Base-by-base conservation (phyloP, 2,888 invertebrate genomes). In the Thecocarcelia acutangulata region DNA sequence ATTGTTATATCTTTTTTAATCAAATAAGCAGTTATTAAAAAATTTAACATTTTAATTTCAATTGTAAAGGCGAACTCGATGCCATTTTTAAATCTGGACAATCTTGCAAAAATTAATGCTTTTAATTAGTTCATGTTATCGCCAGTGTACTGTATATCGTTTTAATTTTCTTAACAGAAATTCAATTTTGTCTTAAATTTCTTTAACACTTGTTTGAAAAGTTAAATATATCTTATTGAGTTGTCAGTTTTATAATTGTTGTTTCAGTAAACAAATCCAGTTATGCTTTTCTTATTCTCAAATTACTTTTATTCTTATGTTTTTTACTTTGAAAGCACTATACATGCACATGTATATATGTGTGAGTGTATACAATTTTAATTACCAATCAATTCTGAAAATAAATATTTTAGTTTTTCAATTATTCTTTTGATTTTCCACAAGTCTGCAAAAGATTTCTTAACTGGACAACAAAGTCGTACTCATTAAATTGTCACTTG, bases 401-500 rank as follows among this genome's bases (percentile, higher is more conserved):
- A 46, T 1, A 33, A 48, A 37, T 33, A 33, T 44, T 44, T 61
- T 28, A 28, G 44, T 5, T 24, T 44, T n/a, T 61, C 13, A 54
- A 54, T 54, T 54, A 33, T 5, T 28, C 6, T 66, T 37, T 21
- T 66, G 37, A 50, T 44, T 56, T 58, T 37, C 0, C 13, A 46
- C 1, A 64, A 33, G 15, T 63, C 19, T 40, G 40, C 0, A 52
- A 52, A 46, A 28, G 19, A 21, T 24, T 21, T 56, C 33, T 69
- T 33, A 9, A 28, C 9, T n/a, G 5, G 33, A 68, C 68, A 68
- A 58, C 37, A 19, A 42, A 52, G 11, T 50, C 19, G 44, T 52
- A 77, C 48, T 66, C 64, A 72, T 78, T 78, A 59, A 78, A 78
- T 21, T 78, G 72, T 72, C 40, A 59, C 19, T 52, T 63, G 40